phyloP scores from a whole-genome alignment of 1,140 invertebrate genomes.

The Chymomyza costata region DNA sequence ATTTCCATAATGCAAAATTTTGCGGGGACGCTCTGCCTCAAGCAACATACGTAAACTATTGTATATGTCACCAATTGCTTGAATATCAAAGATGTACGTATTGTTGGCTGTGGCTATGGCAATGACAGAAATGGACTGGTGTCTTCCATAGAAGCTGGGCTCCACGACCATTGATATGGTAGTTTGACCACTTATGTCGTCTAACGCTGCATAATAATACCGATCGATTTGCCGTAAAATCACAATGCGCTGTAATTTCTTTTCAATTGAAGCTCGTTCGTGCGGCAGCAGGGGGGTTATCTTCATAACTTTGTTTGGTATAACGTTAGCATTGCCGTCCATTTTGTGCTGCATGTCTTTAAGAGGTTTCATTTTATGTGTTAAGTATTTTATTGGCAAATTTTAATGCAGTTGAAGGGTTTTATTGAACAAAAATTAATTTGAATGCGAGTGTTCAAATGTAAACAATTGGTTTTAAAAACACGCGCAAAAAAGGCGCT shows the following conservation, averaged over 20 bases:
- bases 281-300: constrained; percentile 9
- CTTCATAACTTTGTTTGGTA: no score
- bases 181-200: constrained; percentile 31
- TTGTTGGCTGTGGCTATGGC: constrained; percentile 37
- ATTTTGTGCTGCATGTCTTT: no score
- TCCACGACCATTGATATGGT: constrained; percentile 40
- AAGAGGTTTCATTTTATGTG: no score
- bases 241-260: constrained; percentile 23
- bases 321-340: no score
- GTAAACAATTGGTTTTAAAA: no score
- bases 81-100: constrained; percentile 41
- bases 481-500: no score
- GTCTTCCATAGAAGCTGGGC: constrained; percentile 48
- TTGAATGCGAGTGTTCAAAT: no score
- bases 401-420: no score
- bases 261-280: constrained; percentile 18
- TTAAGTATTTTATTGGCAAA: no score
- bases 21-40: constrained; percentile 26
- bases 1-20: constrained; percentile 49
- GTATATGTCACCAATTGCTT: constrained; percentile 33
- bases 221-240: constrained; percentile 34
- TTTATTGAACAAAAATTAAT: no score
- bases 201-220: constrained; percentile 28
- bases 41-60: constrained; percentile 24
- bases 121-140: constrained; percentile 25